Evolutionary conservation across 2,797 vertebrate species (phyloP), one percentile per base, ranked within the genome.

Genomic region (Tachyglossus aculeatus): DNA sequence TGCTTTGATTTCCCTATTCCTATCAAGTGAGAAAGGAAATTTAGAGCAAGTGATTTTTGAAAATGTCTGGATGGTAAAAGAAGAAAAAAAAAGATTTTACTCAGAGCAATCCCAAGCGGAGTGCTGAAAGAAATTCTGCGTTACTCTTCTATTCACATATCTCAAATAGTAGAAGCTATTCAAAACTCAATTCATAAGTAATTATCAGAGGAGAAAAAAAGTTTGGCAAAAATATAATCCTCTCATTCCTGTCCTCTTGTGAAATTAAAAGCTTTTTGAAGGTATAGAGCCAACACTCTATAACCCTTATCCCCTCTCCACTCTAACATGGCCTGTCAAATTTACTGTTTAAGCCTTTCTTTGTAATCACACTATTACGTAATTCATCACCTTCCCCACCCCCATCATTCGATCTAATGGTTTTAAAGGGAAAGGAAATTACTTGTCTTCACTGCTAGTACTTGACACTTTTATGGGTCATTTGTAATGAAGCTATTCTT

Each of bases 401-500:
- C 86, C 86, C 90, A 83, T 86, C 88, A 83, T 78, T 85, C 77
- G 70, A 72, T 58, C 90, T 90, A 90, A 92, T 90, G 89, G 90
- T 89, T 89, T 92, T 90, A 92, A 91, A 90, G 86, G 88, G 81
- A 85, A 88, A 90, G 90, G 92, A 92, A 92, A 94, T 93, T 89
- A 93, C 92, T 93, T 91, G 92, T 92, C 88, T 89, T 89, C 86
- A 78, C 89, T 90, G 88, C 91, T 89, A 86, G 90, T 88, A 75
- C 88, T 88, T 92, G 94, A 93, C 93, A 92, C 87, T 90, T 93
- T 93, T 94, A 94, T 93, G 93, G 92, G 90, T 93, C 89, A 90
- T 94, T 90, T 92, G 92, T 94, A 94, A 94, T 93, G 92, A 94
- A 93, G 90, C 92, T 88, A 92, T 94, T 94, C 93, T 94, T 92